phyloP scores from a whole-genome alignment of 1,140 invertebrate species.

The Phthorimaea operculella region DNA sequence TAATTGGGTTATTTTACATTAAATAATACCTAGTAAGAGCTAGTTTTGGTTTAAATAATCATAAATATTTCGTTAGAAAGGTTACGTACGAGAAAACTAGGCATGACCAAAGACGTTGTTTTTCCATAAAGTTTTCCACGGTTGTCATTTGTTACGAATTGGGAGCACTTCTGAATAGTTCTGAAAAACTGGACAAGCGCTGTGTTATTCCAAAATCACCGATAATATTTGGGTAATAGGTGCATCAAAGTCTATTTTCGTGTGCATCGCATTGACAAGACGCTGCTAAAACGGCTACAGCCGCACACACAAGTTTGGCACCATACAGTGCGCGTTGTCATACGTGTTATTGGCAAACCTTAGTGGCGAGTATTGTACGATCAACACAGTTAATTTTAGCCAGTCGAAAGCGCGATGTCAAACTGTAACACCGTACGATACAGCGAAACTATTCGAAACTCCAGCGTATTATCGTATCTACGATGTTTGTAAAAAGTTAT shows the following conservation, averaged over 20 bases:
- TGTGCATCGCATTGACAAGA: neutral
- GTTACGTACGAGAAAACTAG: no score
- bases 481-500: neutral
- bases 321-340: neutral
- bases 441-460: neutral
- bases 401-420: constrained; percentile 56
- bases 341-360: neutral
- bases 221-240: neutral
- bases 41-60: no score
- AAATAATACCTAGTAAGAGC: no score
- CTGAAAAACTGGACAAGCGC: neutral
- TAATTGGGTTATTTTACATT: no score
- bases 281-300: no score
- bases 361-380: constrained; percentile 9
- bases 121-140: no score
- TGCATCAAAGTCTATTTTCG: neutral
- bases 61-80: no score
- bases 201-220: neutral
- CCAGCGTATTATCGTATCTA: neutral
- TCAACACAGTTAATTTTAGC: constrained; percentile 56
- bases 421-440: constrained; percentile 16
- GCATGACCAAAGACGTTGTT: no score
- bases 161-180: no score
- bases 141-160: no score
- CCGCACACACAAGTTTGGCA: neutral